Percentiles rank a stretch among this genome's conserved stretches.
phyloP scores from a whole-genome alignment of 2,888 invertebrate genomes.

The Bugulina stolonifera region DNA sequence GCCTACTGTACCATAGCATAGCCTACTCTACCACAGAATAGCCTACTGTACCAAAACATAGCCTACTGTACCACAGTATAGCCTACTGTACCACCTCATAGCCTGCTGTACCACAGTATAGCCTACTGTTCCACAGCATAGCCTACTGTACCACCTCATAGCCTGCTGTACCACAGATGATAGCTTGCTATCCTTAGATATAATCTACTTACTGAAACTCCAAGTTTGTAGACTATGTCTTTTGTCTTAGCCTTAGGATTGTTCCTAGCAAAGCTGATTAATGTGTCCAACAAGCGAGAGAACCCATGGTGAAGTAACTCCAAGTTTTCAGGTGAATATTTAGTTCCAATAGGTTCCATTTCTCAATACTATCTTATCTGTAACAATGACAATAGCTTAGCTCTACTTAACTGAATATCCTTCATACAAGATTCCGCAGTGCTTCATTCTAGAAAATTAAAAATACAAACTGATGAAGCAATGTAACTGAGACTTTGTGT shows the following conservation, averaged over 20 bases:
- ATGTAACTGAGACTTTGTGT: too few relatives aligned
- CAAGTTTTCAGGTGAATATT: conserved; percentile 13
- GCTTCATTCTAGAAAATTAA: too few relatives aligned
- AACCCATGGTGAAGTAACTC: conserved; percentile 7
- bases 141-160: not conserved
- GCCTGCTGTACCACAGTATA: not conserved
- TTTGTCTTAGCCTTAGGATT: conserved; percentile 18
- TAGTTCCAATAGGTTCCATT: conserved; percentile 4
- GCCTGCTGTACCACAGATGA: not conserved
- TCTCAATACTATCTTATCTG: too few relatives aligned
- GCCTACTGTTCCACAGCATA: not conserved
- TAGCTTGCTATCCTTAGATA: too few relatives aligned
- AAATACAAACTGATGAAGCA: too few relatives aligned
- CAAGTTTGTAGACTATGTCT: conserved; percentile 19
- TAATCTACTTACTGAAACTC: conserved; percentile 6
- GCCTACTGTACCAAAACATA: not conserved
- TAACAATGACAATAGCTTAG: too few relatives aligned
- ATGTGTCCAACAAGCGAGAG: not conserved
- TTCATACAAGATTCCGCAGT: too few relatives aligned
- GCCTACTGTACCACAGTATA: not conserved
- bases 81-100: not conserved
- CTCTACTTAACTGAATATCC: too few relatives aligned
- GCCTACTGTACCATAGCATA: not conserved
- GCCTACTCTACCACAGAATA: not conserved
- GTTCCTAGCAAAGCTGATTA: conserved; percentile 24